A percentile compares a stretch with the other conserved stretches of the same genome.
phyloP scores from a whole-genome alignment of 2,888 invertebrate species.

The Eupithecia pulchellata region DNA sequence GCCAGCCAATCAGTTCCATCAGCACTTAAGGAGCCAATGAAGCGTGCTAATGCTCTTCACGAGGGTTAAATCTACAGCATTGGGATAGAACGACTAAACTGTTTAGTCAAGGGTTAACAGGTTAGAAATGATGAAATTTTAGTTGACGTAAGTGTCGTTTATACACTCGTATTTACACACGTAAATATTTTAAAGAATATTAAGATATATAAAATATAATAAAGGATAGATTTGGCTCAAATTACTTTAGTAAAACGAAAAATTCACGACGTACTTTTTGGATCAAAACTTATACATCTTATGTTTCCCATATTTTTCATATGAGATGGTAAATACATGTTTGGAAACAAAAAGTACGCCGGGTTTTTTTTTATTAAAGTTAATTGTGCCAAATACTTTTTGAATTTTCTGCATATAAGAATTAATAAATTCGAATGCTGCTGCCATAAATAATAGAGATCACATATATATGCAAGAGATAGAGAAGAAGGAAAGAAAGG shows the following conservation, averaged over 20 bases:
- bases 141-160: background rate
- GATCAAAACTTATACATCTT: too few relatives aligned
- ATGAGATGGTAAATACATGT: too few relatives aligned
- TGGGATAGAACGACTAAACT: constrained; percentile 21
- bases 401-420: too few relatives aligned
- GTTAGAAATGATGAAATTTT: background rate
- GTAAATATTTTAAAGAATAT: too few relatives aligned
- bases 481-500: too few relatives aligned
- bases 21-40: constrained; percentile 81
- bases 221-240: background rate
- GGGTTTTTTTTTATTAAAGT: background rate
- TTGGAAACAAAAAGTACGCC: background rate
- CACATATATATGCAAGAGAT: too few relatives aligned
- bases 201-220: too few relatives aligned
- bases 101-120: constrained; percentile 19
- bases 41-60: constrained; percentile 74
- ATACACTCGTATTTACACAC: too few relatives aligned
- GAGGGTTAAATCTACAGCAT: constrained; percentile 75
- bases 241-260: too few relatives aligned
- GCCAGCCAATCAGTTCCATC: constrained; percentile 83
- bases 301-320: too few relatives aligned
- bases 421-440: background rate
- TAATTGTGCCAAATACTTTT: too few relatives aligned
- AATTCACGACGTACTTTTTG: too few relatives aligned
- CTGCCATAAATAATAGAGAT: background rate